Evolutionary conservation across 2,113 vertebrate genomes (phyloP).

Genomic region (Todiramphus saurophagus): DNA sequence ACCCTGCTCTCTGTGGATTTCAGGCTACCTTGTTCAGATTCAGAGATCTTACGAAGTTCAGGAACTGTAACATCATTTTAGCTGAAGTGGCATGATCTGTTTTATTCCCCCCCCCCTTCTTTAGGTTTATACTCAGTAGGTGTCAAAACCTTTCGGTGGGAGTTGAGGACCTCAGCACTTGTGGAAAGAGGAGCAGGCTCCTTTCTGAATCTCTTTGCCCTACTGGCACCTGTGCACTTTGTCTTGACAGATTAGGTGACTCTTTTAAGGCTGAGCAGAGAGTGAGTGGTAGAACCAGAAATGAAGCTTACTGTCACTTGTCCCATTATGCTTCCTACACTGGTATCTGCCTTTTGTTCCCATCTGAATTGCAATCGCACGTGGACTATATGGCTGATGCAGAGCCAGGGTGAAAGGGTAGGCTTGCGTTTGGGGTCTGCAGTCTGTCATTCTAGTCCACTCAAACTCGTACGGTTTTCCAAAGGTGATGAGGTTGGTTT

Average conservation of each 20-base stretch:
- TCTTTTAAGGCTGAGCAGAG: background rate
- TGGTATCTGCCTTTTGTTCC: background rate
- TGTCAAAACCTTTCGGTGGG: background rate
- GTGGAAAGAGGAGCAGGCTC: background rate
- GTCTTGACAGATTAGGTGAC: background rate
- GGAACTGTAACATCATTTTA: background rate
- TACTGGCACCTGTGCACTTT: background rate
- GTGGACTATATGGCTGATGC: rapidly evolving
- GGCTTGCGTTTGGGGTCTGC: background rate
- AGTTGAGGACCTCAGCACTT: background rate
- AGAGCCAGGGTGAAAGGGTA: background rate
- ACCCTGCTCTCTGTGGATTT: background rate
- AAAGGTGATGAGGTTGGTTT: background rate
- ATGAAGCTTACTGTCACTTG: background rate
- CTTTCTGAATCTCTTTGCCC: background rate
- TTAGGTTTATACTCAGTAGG: background rate
- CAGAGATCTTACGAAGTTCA: background rate
- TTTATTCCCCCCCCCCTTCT: background rate
- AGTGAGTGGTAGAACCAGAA: background rate
- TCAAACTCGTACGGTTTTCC: background rate
- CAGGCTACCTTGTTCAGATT: background rate
- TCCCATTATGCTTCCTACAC: background rate
- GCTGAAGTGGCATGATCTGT: background rate
- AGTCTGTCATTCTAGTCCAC: background rate
- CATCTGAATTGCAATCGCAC: background rate